Percentiles rank a stretch among this genome's conserved stretches.
phyloP scores from a whole-genome alignment of 2,888 invertebrate genomes.

The Cephus pulcher region DNA sequence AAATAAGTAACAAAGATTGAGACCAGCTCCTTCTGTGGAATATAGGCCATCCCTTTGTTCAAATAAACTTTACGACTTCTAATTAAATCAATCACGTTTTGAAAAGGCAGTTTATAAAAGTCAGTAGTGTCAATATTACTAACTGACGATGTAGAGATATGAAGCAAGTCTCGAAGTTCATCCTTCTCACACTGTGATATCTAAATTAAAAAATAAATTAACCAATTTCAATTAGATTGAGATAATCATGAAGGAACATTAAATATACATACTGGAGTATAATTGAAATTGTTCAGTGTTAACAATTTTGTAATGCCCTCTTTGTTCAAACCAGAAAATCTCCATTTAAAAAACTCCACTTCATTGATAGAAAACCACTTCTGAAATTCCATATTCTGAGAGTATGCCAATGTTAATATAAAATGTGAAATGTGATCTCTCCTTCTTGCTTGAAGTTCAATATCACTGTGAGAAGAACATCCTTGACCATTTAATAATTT shows the following conservation, averaged over 20 bases:
- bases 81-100: conserved; percentile 88
- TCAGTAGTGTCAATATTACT: conserved; percentile 73
- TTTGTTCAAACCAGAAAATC: conserved; percentile 75
- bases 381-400: conserved; percentile 85
- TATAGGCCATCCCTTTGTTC: conserved; percentile 85
- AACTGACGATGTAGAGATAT: conserved; percentile 71
- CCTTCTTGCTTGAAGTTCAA: conserved; percentile 75
- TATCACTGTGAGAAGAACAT: conserved; percentile 69
- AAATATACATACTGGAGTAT: conserved; percentile 67
- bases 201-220: conserved; percentile 40
- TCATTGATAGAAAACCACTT: conserved; percentile 92
- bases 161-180: conserved; percentile 71
- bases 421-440: conserved; percentile 94
- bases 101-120: conserved; percentile 87
- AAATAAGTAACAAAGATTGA: conserved; percentile 85
- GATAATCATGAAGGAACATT: neutral
- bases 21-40: conserved; percentile 86
- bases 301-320: conserved; percentile 78
- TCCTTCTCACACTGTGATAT: conserved; percentile 78
- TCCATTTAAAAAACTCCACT: conserved; percentile 87
- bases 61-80: conserved; percentile 82
- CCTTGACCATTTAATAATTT: conserved; percentile 72
- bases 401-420: conserved; percentile 91
- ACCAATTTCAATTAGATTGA: neutral
- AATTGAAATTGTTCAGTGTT: conserved; percentile 75